phyloP scores from a whole-genome alignment of 2,888 invertebrate species.

The Dysmachus trigonus region DNA sequence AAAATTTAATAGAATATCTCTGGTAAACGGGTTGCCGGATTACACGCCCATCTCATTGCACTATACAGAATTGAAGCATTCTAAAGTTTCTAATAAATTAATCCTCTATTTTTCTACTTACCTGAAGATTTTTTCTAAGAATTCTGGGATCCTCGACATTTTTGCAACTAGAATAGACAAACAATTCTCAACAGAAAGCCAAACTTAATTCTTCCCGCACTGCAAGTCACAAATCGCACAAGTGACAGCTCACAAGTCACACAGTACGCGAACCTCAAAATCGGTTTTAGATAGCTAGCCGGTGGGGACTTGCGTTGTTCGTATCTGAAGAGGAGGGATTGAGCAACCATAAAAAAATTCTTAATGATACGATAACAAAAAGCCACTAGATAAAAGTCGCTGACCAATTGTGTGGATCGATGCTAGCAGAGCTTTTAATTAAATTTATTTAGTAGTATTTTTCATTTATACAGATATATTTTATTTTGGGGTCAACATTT shows the following conservation, averaged over 20 bases:
- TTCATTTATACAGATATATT: not conserved
- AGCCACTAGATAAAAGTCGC: not conserved
- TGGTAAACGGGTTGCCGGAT: not conserved
- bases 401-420: not conserved
- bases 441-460: not conserved
- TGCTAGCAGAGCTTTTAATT: not conserved
- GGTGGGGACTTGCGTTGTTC: not conserved
- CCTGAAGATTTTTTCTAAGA: not conserved
- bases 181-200: not conserved
- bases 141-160: not conserved
- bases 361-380: not conserved
- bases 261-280: not conserved
- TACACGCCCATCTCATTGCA: not conserved
- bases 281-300: not conserved
- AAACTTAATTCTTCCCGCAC: not conserved
- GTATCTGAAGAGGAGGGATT: not conserved
- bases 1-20: not conserved
- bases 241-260: not conserved
- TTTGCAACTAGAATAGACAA: not conserved
- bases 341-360: not conserved
- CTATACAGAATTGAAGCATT: not conserved
- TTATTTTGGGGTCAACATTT: too few species aligned
- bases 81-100: not conserved
- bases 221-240: not conserved
- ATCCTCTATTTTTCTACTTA: not conserved